Evolutionary conservation across 2,113 vertebrate genomes (phyloP), one percentile per base, ranked within the genome.

Genomic region (Plecotus auritus): DNA sequence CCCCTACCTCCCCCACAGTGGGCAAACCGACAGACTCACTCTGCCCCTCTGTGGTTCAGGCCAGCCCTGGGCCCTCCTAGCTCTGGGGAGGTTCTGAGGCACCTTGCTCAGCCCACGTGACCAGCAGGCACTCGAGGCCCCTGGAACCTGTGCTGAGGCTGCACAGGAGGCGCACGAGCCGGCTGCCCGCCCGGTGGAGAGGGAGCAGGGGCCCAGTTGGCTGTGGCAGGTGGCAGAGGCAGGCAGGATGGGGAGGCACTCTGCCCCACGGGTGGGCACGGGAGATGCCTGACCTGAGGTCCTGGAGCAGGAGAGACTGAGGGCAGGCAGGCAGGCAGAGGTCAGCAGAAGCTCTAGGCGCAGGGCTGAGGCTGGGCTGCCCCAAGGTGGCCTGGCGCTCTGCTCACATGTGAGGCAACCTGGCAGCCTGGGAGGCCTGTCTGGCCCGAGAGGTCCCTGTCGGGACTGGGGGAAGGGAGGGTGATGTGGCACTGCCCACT

Each of bases 51-150:
- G 66, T 2, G 1, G 30, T 30, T 23, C 42, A 54, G 74, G 81
- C 77, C 37, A 37, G 30, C 11, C 22, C 47, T 6, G 20, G 81
- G 51, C 23, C 66, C 70, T 35, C 12, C 8, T 37, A 16, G 66
- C 16, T 45, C 35, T 14, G 7, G 35, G 64, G 66, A 47, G 32
- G 17, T 18, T 42, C 47, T 8, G 37, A 80, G 77, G 92, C 47
- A 17, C 64, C 40, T 66, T 16, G 82, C 72, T 42, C 59, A 85
- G 95, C 20, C 61, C 54, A 3, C 1, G 74, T 90, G 90, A 90
- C 64, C 30, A 37, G 26, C n/a, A 86, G n/a, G 47, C 85, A 6
- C 88, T 72, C 5, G 9, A 61, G 78, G 49, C 14, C 26, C 32
- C 77, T 64, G 32, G 35, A 26, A 30, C 84, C 61, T 51, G 26